Base-by-base conservation (phyloP, 2,888 invertebrate species). In the Pyralis farinalis region DNA sequence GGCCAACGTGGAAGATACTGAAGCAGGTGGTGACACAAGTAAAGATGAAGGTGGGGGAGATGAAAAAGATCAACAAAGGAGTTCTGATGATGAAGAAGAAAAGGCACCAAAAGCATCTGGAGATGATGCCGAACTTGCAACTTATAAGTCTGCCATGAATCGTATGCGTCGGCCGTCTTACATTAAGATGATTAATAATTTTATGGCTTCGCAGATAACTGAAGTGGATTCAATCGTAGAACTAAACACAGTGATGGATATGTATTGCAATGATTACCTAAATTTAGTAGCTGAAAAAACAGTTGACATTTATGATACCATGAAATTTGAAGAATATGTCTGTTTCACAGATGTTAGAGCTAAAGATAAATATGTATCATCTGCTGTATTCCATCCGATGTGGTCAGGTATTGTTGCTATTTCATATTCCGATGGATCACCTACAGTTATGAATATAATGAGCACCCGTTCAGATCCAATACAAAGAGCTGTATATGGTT, bases 321-420 rank as follows among this genome's bases (percentile, higher is more conserved):
- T 78, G 80, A 53, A 65, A 9, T 77, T 84, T 54, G 78, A 88
- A 40, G 91, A 92, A 48, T 90, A 91, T 48, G 87, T 92, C 35
- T 92, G 93, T 56, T 94, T 94, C 57, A 92, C 92, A 12, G 92
- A 94, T 58, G 91, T 93, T 1, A 85, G 91, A 59, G 93, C 93
- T 44, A 91, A 91, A 63, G 90, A 92, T 45, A 94, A 93, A 54
- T 92, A 90, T 67, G 91, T 95, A 28, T 91, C 92, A 4, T 84
- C 91, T 45, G 84, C 92, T 8, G 86, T 87, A 45, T 95, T 95
- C 92, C 95, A 95, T 78, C 94, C 93, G 0, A 88, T 92, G 71
- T 90, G 93, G 88, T 91, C 93, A 0, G 95, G 94, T 0, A 87
- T 93, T 7, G 89, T 93, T 1, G 94, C 92, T 0, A 90, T 92